Conservation (phyloP, 2,797 vertebrate species). For the Anguilla pacifica region DNA sequence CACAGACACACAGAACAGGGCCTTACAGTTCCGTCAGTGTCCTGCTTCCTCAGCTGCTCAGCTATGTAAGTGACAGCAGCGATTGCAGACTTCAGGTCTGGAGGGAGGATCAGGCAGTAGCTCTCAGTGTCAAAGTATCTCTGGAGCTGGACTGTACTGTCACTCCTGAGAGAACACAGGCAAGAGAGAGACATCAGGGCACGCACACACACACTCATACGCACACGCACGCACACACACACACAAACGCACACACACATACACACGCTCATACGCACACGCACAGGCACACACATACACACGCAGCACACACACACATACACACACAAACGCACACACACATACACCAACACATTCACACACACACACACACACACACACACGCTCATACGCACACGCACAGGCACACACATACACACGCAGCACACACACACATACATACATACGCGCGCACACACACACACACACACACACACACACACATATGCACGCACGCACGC, state of each 20-base stretch:
- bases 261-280: too few species aligned
- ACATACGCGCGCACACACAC: not conserved
- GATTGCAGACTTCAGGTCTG: constrained; percentile 80
- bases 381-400: not conserved
- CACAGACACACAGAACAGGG: not conserved
- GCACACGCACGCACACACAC: not conserved
- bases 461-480: not conserved
- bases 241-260: not conserved
- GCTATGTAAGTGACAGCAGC: constrained; percentile 75
- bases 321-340: not conserved
- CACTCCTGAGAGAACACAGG: constrained; percentile 54
- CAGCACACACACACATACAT: not conserved
- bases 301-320: not conserved
- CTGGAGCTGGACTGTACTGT: constrained; percentile 72
- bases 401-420: not conserved
- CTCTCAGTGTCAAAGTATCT: constrained; percentile 66
- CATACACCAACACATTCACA: not conserved
- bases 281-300: not conserved
- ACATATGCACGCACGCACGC: not conserved
- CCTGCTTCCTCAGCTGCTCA: constrained; percentile 78
- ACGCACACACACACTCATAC: not conserved
- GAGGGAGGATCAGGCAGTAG: constrained; percentile 77
- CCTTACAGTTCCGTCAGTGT: constrained; percentile 72
- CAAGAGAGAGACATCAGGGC: not conserved
- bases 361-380: not conserved